phyloP scores from a whole-genome alignment of 2,888 invertebrate species.

The Drosophila buzzatii region DNA sequence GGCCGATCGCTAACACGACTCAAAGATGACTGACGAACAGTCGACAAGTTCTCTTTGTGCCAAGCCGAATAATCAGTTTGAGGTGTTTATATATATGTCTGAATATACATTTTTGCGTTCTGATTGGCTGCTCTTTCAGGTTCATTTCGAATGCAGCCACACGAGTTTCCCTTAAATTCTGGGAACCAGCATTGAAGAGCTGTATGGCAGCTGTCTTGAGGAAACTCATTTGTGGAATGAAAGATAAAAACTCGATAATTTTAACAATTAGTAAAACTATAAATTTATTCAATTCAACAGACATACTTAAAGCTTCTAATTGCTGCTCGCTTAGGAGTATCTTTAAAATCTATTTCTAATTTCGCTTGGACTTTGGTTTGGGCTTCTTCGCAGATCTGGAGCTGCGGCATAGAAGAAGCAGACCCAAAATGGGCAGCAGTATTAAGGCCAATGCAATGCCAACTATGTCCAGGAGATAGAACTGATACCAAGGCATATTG shows the following conservation, averaged over 20 bases:
- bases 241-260: no score
- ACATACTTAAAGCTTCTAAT: constrained; percentile 10
- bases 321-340: no score
- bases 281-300: constrained; percentile 7
- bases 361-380: constrained; percentile 4
- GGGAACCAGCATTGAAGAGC: constrained; percentile 44
- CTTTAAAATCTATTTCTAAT: not conserved
- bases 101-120: not conserved
- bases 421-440: constrained; percentile 26
- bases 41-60: not conserved
- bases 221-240: not conserved
- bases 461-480: constrained; percentile 82
- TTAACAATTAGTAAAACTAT: not conserved
- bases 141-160: not conserved
- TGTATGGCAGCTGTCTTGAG: no score
- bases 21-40: not conserved
- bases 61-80: not conserved
- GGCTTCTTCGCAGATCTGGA: constrained; percentile 18
- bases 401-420: constrained; percentile 22
- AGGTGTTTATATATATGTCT: not conserved
- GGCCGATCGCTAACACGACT: not conserved
- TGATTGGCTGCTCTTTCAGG: constrained; percentile 37
- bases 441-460: constrained; percentile 39
- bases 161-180: constrained; percentile 4
- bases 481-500: constrained; percentile 82